phyloP scores from a whole-genome alignment of 2,797 vertebrate species.

The Spinus olivaceus region DNA sequence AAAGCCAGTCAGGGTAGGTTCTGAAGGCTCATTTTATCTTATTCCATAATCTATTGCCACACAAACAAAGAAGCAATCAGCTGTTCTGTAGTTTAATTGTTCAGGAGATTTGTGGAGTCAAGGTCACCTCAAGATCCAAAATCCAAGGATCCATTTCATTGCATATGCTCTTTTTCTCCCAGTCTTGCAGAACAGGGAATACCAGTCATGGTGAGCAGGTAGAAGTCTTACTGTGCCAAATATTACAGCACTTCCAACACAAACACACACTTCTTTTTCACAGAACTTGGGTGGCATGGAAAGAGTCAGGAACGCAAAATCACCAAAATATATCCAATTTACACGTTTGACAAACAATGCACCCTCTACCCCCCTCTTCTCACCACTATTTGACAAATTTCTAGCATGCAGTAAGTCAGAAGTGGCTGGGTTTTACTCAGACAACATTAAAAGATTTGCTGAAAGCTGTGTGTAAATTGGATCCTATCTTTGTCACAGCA shows the following conservation, averaged over 20 bases:
- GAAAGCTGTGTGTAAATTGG: background rate
- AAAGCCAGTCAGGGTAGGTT: background rate
- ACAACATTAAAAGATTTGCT: background rate
- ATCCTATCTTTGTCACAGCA: conserved; percentile 8
- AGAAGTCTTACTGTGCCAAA: background rate
- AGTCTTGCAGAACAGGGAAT: conserved; percentile 11
- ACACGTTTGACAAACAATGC: background rate
- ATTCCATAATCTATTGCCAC: background rate
- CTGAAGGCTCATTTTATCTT: background rate
- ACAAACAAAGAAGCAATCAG: background rate
- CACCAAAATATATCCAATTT: background rate
- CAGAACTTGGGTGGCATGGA: background rate
- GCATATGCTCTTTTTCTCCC: background rate
- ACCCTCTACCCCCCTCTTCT: background rate
- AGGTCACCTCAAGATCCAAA: conserved; percentile 1
- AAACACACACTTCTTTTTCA: background rate
- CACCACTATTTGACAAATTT: background rate
- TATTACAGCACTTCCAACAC: background rate
- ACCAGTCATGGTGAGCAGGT: background rate
- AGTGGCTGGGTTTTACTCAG: background rate
- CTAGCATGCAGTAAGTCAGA: background rate
- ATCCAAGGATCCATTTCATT: background rate
- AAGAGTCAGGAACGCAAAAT: accelerated
- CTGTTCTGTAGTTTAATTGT: background rate
- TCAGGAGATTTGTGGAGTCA: background rate